A percentile compares a stretch with the other conserved stretches of the same genome.
Conservation (phyloP, 2,888 invertebrate genomes). For the Drepanosiphum platanoidis region DNA sequence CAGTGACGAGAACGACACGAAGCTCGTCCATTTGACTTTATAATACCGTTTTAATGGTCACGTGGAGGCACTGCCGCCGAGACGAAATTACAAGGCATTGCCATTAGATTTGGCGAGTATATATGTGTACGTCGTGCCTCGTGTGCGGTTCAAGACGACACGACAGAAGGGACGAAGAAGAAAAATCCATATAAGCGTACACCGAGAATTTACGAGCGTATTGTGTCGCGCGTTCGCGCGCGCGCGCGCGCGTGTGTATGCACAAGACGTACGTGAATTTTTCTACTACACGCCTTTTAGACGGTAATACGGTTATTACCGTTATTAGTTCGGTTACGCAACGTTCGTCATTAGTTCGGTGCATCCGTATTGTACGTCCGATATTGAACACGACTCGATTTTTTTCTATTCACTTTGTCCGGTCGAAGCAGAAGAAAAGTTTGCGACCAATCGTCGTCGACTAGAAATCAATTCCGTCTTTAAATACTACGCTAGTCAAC, state of each 20-base stretch:
- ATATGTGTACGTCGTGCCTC: not conserved
- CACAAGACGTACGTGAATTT: not conserved
- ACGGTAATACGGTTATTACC: not conserved
- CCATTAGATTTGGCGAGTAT: not conserved
- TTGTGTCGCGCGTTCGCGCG: too few species aligned
- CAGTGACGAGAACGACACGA: not conserved
- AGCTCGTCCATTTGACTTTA: not conserved
- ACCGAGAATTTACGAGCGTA: not conserved
- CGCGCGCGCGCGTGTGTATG: not conserved
- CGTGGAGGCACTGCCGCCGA: not conserved
- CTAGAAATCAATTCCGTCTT: too few species aligned
- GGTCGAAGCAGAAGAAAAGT: too few species aligned
- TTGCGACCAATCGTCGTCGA: too few species aligned
- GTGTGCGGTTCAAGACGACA: not conserved
- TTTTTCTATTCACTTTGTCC: too few species aligned
- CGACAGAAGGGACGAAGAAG: not conserved
- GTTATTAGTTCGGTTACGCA: not conserved
- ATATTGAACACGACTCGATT: too few species aligned
- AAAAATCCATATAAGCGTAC: not conserved
- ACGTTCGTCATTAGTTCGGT: not conserved
- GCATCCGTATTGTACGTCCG: too few species aligned
- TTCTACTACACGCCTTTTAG: not conserved
- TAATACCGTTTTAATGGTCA: conserved; percentile 6
- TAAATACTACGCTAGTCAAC: too few species aligned
- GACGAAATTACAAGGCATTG: not conserved